These are phyloP conservation scores for Phthorimaea operculella DNA, from an alignment of 1,140 invertebrate species.

Conservation along the genomic window DNA sequence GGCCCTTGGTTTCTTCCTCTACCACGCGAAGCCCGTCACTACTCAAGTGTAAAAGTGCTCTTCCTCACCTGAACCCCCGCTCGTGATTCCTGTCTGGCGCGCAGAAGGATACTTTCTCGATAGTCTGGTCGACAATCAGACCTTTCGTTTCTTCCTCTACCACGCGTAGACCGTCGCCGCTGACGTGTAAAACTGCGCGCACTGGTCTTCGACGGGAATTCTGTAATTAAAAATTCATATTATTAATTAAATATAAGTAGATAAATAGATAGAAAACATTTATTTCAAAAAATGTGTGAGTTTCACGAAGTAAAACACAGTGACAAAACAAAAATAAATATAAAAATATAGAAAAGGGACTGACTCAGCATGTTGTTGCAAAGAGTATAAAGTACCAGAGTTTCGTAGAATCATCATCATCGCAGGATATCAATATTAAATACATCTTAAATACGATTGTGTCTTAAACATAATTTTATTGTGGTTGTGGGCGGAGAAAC, in stretches of 20 bases:
- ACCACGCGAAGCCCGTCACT: slow-evolving; percentile 98
- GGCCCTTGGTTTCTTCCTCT: slow-evolving; percentile 97
- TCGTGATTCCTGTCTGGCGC: slow-evolving; percentile 99
- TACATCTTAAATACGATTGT: too few species aligned
- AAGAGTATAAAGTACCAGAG: too few species aligned
- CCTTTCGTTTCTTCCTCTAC: slow-evolving; percentile 99
- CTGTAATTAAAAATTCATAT: slow-evolving; percentile 64
- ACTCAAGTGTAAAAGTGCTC: neutral
- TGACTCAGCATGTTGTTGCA: too few species aligned
- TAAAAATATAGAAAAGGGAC: too few species aligned
- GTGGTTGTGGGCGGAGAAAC: too few species aligned
- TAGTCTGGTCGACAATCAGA: slow-evolving; percentile 99
- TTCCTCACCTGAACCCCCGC: slow-evolving; percentile 91
- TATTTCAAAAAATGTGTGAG: too few species aligned
- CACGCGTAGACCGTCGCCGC: slow-evolving; percentile 96
- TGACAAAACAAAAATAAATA: too few species aligned
- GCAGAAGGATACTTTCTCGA: slow-evolving; percentile 99
- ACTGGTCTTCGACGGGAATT: slow-evolving; percentile 88
- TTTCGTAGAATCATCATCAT: too few species aligned
- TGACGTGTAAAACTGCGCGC: slow-evolving; percentile 93
- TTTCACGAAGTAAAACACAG: too few species aligned
- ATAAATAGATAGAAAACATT: too few species aligned
- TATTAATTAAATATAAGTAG: neutral
- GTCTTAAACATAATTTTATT: too few species aligned
- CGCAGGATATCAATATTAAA: too few species aligned